A percentile compares a stretch with the other conserved stretches of the same genome.
Evolutionary conservation across 2,888 invertebrate species (phyloP).

Genomic region (Autographa gamma): DNA sequence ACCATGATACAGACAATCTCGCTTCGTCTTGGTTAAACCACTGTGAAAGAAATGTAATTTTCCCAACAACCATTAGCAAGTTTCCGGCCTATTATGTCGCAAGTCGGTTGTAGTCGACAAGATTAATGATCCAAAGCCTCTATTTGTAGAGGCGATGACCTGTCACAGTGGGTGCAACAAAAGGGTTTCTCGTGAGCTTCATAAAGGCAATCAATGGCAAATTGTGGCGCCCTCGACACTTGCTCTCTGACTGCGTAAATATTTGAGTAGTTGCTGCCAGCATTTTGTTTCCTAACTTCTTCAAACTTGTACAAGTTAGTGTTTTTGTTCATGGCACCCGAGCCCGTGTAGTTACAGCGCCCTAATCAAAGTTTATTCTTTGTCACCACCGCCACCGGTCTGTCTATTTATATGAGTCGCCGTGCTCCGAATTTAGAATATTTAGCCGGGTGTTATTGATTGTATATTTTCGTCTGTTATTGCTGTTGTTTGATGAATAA

Average conservation of each 20-base stretch:
- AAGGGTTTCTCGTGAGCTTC: conserved; percentile 63
- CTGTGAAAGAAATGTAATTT: conserved; percentile 81
- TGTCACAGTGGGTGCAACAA: conserved; percentile 75
- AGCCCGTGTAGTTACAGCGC: conserved; percentile 16
- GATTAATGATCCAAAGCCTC: conserved; percentile 80
- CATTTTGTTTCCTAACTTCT: conserved; percentile 27
- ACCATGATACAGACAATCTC: conserved; percentile 56
- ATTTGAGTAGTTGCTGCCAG: conserved; percentile 23
- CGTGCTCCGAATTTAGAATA: conserved; percentile 25
- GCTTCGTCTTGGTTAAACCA: conserved; percentile 65
- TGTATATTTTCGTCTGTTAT: conserved; percentile 18
- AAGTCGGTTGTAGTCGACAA: conserved; percentile 77
- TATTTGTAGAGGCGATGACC: conserved; percentile 74
- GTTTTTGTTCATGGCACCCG: conserved; percentile 16
- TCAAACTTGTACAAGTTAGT: conserved; percentile 30
- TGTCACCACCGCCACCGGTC: conserved; percentile 10
- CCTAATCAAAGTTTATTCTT: conserved; percentile 41
- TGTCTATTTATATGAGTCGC: conserved; percentile 21
- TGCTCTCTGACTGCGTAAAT: conserved; percentile 24
- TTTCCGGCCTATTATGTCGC: conserved; percentile 76
- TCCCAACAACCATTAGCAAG: conserved; percentile 79
- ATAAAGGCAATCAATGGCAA: conserved; percentile 67
- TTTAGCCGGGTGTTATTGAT: conserved; percentile 23
- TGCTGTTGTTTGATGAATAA: background rate
- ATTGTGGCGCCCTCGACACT: conserved; percentile 55